A percentile compares a stretch with the other conserved stretches of the same genome.
Conservation (phyloP, 2,797 vertebrate genomes). For the Coranthus polyacanthus region DNA sequence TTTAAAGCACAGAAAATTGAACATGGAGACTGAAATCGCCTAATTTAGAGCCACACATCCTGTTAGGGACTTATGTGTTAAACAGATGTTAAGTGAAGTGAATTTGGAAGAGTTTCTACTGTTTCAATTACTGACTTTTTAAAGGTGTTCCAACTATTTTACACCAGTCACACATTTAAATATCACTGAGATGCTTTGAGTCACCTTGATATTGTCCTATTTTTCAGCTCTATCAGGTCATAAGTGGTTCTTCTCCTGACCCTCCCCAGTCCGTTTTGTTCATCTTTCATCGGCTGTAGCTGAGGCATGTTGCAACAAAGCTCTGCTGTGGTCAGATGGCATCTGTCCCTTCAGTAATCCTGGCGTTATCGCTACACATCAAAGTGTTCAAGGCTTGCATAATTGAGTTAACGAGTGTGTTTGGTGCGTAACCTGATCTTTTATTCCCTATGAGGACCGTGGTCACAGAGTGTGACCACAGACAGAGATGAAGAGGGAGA, state of each 20-base stretch:
- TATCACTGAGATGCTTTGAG: conserved; percentile 23
- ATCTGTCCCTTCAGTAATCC: conserved; percentile 75
- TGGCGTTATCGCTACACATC: conserved; percentile 70
- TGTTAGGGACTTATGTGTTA: conserved; percentile 48
- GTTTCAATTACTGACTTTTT: conserved; percentile 36
- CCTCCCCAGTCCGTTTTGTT: conserved; percentile 47
- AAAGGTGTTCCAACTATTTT: conserved; percentile 23
- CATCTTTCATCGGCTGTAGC: conserved; percentile 52
- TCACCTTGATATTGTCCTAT: conserved; percentile 35
- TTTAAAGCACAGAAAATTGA: conserved; percentile 31
- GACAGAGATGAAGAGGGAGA: conserved; percentile 40
- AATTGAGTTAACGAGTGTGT: conserved; percentile 83
- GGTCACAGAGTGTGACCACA: conserved; percentile 65
- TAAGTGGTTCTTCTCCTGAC: conserved; percentile 43
- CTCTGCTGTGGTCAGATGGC: conserved; percentile 67
- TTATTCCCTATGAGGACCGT: conserved; percentile 52
- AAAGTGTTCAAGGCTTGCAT: conserved; percentile 72
- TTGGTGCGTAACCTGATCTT: conserved; percentile 74
- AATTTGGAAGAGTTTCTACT: conserved; percentile 37
- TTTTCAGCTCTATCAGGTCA: conserved; percentile 53
- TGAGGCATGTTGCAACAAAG: conserved; percentile 64
- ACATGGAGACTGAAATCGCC: conserved; percentile 61
- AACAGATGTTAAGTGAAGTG: conserved; percentile 58
- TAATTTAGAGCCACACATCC: conserved; percentile 53
- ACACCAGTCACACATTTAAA: conserved; percentile 31